Evolutionary conservation across 1,140 invertebrate species (phyloP).

Genomic region (Stegodyphus mimosarum): DNA sequence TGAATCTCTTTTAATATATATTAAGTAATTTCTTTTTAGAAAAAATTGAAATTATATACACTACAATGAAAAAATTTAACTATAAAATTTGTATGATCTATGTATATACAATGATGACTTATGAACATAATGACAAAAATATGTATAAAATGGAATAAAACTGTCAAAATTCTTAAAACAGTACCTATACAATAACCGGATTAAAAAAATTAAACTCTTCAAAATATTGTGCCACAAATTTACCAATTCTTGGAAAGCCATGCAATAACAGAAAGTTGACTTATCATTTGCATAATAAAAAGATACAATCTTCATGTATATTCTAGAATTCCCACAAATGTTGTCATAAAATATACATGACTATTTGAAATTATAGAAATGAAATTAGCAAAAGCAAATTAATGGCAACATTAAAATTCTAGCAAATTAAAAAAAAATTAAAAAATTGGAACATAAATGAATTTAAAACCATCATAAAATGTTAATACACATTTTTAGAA

Average conservation of each 20-base stretch:
- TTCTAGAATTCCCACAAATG: background rate
- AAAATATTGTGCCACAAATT: conserved; percentile 31
- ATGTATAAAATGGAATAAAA: conserved; percentile 61
- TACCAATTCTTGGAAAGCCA: background rate
- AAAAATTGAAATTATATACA: conserved; percentile 60
- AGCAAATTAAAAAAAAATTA: no score
- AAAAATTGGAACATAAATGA: background rate
- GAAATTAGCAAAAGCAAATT: no score
- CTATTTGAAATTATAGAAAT: no score
- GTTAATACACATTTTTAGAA: conserved; percentile 19
- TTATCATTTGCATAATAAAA: no score
- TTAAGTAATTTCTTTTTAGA: conserved; percentile 40
- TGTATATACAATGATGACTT: conserved; percentile 60
- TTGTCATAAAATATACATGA: no score
- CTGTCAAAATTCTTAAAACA: conserved; percentile 32
- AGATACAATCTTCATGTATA: no score
- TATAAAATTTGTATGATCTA: conserved; percentile 58
- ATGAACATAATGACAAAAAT: conserved; percentile 57
- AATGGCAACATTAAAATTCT: no score
- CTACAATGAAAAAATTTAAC: conserved; percentile 56
- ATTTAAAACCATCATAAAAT: background rate
- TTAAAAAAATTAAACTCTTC: background rate
- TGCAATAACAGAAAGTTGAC: no score
- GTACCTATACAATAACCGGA: conserved; percentile 30
- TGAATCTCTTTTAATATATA: conserved; percentile 22